phyloP scores from a whole-genome alignment of 2,113 vertebrate genomes.

The Psilopsiagon aymara region DNA sequence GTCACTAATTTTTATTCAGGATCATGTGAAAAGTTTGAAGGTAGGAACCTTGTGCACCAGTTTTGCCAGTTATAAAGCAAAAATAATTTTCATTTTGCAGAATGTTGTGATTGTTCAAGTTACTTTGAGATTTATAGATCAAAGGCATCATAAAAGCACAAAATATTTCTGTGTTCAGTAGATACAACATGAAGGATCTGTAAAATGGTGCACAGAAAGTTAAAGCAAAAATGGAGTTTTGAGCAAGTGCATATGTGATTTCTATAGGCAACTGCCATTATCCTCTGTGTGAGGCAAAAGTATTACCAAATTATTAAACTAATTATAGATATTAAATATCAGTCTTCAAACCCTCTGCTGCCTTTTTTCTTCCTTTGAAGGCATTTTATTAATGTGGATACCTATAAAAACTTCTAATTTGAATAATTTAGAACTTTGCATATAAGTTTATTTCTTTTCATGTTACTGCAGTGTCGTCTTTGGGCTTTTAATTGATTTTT shows the following conservation, averaged over 20 bases:
- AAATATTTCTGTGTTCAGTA: not conserved
- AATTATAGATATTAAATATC: constrained; percentile 64
- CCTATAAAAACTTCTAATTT: constrained; percentile 49
- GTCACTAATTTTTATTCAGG: not conserved
- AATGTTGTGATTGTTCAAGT: not conserved
- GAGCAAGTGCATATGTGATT: not conserved
- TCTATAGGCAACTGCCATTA: constrained; percentile 16
- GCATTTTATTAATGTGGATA: constrained; percentile 4
- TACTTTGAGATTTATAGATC: not conserved
- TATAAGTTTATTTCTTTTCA: constrained; percentile 64
- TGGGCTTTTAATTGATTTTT: constrained; percentile 58
- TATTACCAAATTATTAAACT: constrained; percentile 51
- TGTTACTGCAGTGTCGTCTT: constrained; percentile 43
- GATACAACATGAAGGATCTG: not conserved
- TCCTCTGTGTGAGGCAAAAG: not conserved
- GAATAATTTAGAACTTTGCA: constrained; percentile 43
- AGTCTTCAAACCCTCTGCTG: constrained; percentile 12
- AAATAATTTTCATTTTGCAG: not conserved
- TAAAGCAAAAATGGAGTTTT: not conserved
- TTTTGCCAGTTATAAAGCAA: not conserved
- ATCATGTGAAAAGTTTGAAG: not conserved
- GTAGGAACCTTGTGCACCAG: not conserved
- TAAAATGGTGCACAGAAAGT: not conserved
- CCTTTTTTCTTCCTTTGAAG: constrained; percentile 49
- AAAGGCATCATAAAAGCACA: not conserved